phyloP scores from a whole-genome alignment of 1,140 invertebrate species.

The Drosophila willistoni region DNA sequence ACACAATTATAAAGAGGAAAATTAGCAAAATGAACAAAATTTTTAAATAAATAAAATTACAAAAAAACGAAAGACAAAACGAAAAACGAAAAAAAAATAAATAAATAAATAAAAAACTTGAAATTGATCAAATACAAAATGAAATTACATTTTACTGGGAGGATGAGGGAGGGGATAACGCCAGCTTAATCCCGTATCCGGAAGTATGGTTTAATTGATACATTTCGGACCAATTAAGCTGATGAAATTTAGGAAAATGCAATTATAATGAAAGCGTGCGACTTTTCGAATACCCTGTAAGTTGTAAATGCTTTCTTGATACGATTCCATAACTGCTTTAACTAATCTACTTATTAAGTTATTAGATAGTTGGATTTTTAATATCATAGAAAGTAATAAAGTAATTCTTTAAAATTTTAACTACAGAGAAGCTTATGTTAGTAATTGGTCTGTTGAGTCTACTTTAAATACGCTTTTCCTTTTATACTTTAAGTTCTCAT shows the following conservation, averaged over 20 bases:
- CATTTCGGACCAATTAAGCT: slow-evolving; percentile 54
- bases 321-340: too few species aligned
- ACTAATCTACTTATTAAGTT: too few species aligned
- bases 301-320: too few species aligned
- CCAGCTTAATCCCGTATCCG: slow-evolving; percentile 29
- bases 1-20: slow-evolving; percentile 73
- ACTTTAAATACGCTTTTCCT: too few species aligned
- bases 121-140: slow-evolving; percentile 73
- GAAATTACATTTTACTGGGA: slow-evolving; percentile 18
- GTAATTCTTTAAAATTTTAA: too few species aligned
- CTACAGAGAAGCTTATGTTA: too few species aligned
- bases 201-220: slow-evolving; percentile 49
- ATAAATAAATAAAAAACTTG: slow-evolving; percentile 63
- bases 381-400: too few species aligned
- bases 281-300: background rate
- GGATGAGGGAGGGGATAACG: background rate
- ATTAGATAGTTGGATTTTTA: too few species aligned
- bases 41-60: slow-evolving; percentile 80
- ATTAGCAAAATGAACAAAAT: slow-evolving; percentile 81
- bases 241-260: slow-evolving; percentile 55
- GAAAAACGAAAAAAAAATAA: slow-evolving; percentile 37
- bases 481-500: too few species aligned
- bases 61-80: slow-evolving; percentile 47
- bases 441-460: too few species aligned
- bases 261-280: slow-evolving; percentile 7